Base-by-base conservation (phyloP, 2,113 vertebrate species). In the Pollimyrus isidori region DNA sequence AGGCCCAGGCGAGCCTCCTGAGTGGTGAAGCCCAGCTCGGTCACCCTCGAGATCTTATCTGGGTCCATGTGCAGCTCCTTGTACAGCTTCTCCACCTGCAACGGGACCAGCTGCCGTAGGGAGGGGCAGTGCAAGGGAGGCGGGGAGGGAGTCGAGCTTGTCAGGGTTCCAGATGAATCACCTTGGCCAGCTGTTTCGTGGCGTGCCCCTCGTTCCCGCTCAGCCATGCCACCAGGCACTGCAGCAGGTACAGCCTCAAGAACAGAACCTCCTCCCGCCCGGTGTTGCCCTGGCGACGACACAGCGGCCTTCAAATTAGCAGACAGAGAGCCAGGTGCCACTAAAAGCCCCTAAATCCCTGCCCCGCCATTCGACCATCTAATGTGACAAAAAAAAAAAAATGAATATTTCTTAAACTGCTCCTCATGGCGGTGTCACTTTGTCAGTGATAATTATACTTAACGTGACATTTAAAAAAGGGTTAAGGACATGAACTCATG, bases 221-320 rank as follows among this genome's bases (percentile, higher is more conserved):
- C 85, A 97, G 91, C 89, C 96, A 99, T 45, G 95, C 95, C 86
- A 97, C 95, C 85, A 99, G 96, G 84, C 97, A 97, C 93, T 99
- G 98, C 30, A 99, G 98, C 65, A 99, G 96, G 94, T 98, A 96
- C 62, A 99, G 96, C 73, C 98, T 96, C 30, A 99, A 94, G 90
- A 98, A 99, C 89, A 99, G 90, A 76, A 97, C 97, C 89, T 99
- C 97, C 94, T 99, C 98, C 90, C 97, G 95, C 87, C 98, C 98
- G 2, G 96, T 97, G 93, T 95, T 99, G 26, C 97, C 97, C 98
- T 99, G 90, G 58, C 2, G 35, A 90, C 86, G 5, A 86, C 80
- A 91, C 84, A 92, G 84, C 84, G 84, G 89, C 53, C 46, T 86
- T 21, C 30, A 19, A 84, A n/a, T 84, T 13, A 86, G 30, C 21